phyloP scores from a whole-genome alignment of 1,140 invertebrate genomes.

The Drosophila repletoides region DNA sequence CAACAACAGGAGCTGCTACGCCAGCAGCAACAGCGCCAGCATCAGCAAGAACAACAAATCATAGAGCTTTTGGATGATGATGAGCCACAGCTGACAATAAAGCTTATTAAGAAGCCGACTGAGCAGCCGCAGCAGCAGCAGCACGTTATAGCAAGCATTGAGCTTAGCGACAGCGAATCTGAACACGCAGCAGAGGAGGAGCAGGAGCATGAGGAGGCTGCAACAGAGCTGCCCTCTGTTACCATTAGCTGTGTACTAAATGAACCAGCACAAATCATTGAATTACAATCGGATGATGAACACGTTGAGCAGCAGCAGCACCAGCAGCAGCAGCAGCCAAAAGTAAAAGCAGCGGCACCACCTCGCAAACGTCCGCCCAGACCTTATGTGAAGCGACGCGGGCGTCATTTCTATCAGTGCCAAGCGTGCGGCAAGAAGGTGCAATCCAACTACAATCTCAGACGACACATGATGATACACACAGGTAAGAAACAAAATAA shows the following conservation, averaged over 20 bases:
- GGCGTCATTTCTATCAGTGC: constrained; percentile 67
- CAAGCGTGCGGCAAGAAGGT: constrained; percentile 76
- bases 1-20: constrained; percentile 12
- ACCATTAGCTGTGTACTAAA: constrained; percentile 52
- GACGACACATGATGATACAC: constrained; percentile 81
- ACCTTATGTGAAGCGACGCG: constrained; percentile 53
- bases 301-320: constrained; percentile 17
- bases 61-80: constrained; percentile 72
- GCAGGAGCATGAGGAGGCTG: constrained; percentile 1
- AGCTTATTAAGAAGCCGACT: too few relatives aligned
- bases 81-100: too few relatives aligned
- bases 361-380: constrained; percentile 24
- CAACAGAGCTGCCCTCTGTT: constrained; percentile 29
- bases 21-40: constrained; percentile 24
- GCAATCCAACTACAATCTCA: constrained; percentile 77
- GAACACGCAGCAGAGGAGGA: neutral
- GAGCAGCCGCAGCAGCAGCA: constrained; percentile 13
- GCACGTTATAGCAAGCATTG: constrained; percentile 66
- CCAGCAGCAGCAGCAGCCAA: neutral
- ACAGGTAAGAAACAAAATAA: constrained; percentile 60
- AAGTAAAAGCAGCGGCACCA: neutral
- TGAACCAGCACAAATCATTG: constrained; percentile 16
- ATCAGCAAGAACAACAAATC: constrained; percentile 36
- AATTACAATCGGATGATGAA: constrained; percentile 45
- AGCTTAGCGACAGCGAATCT: constrained; percentile 61